Percentiles rank a stretch among this genome's conserved stretches.
Conservation (phyloP, 2,888 invertebrate species). For the Diaperis boleti region DNA sequence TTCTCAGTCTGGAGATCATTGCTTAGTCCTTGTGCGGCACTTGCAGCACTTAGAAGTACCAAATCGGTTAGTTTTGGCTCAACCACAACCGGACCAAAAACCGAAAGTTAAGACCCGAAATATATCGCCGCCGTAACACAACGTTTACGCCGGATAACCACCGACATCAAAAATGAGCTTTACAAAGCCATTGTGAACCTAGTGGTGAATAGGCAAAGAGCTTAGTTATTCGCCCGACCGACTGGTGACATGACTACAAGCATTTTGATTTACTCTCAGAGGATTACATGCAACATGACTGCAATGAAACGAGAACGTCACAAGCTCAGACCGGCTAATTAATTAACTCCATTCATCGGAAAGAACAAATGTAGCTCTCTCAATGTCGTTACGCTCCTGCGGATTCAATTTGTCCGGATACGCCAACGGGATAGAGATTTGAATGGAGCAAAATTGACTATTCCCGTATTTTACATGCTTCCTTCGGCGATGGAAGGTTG, state of each 20-base stretch:
- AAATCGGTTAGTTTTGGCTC: too few species aligned
- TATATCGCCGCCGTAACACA: too few species aligned
- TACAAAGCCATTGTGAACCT: neutral
- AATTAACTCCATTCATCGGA: slow-evolving; percentile 59
- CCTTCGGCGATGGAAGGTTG: neutral
- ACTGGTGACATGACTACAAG: slow-evolving; percentile 43
- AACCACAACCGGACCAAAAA: too few species aligned
- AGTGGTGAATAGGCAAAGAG: neutral
- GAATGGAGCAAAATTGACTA: slow-evolving; percentile 55
- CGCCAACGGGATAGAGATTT: slow-evolving; percentile 53
- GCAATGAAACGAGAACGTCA: slow-evolving; percentile 53
- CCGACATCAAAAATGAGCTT: neutral
- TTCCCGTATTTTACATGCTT: slow-evolving; percentile 35
- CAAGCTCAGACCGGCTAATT: slow-evolving; percentile 54
- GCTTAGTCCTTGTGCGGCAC: too few species aligned
- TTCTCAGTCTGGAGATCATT: too few species aligned
- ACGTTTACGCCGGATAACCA: too few species aligned
- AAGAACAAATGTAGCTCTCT: slow-evolving; percentile 57
- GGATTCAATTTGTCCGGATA: slow-evolving; percentile 58
- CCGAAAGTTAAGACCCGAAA: too few species aligned
- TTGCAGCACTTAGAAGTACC: too few species aligned
- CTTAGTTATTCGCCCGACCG: slow-evolving; percentile 39
- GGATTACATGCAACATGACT: slow-evolving; percentile 56
- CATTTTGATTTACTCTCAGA: slow-evolving; percentile 49
- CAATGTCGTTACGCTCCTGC: slow-evolving; percentile 55